phyloP scores from a whole-genome alignment of 2,797 vertebrate genomes.

The Rhyacichthys aspro region DNA sequence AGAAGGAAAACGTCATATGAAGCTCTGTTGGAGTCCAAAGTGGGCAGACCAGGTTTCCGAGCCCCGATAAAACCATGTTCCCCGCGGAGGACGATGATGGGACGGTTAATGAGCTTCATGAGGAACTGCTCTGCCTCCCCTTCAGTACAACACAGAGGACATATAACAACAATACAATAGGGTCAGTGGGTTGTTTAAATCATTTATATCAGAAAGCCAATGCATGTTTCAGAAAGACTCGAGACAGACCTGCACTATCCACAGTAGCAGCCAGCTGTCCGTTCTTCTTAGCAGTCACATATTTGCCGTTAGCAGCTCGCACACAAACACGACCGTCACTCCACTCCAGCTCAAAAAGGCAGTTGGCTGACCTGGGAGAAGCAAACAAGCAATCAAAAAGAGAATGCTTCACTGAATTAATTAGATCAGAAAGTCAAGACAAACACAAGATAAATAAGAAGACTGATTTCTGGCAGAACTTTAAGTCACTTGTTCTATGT shows the following conservation, averaged over 20 bases:
- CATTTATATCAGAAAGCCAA: background rate
- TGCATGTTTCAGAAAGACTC: background rate
- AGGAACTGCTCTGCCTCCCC: conserved; percentile 91
- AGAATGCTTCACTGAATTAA: background rate
- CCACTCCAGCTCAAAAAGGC: conserved; percentile 95
- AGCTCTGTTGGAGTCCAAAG: conserved; percentile 92
- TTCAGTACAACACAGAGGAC: conserved; percentile 38
- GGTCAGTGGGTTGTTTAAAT: background rate
- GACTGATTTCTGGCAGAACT: too few species aligned
- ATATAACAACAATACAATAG: too few species aligned
- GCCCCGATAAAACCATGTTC: conserved; percentile 96
- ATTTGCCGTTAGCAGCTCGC: conserved; percentile 91
- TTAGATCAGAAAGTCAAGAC: too few species aligned
- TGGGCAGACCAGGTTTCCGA: conserved; percentile 87
- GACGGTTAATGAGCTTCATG: conserved; percentile 97
- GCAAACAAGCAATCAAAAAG: background rate
- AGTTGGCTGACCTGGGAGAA: conserved; percentile 85
- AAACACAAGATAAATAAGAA: too few species aligned
- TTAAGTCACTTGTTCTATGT: too few species aligned
- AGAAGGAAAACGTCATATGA: conserved; percentile 94
- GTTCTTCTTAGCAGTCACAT: conserved; percentile 93
- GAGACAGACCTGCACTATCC: conserved; percentile 88
- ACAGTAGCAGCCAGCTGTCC: conserved; percentile 93
- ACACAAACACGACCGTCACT: conserved; percentile 88
- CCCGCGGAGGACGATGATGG: conserved; percentile 93